phyloP scores from a whole-genome alignment of 2,797 vertebrate genomes.

The Danio jaintianensis region DNA sequence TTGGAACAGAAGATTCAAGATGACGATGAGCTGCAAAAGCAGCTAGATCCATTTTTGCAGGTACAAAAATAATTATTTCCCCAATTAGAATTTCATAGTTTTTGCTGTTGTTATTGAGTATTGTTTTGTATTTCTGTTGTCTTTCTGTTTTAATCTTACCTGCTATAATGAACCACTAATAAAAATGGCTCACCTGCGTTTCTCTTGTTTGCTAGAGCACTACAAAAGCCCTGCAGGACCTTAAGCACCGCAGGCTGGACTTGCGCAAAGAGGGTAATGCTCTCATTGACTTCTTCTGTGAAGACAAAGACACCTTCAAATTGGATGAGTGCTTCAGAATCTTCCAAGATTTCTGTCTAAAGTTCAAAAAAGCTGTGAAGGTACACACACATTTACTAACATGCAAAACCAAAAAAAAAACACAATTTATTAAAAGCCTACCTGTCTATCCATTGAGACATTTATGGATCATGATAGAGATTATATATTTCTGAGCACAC shows the following conservation, averaged over 20 bases:
- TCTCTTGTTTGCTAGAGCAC: slow-evolving; percentile 79
- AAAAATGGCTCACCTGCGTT: slow-evolving; percentile 6
- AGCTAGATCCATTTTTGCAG: slow-evolving; percentile 94
- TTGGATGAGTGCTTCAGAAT: slow-evolving; percentile 97
- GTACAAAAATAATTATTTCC: slow-evolving; percentile 67
- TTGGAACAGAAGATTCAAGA: slow-evolving; percentile 88
- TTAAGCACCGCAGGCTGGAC: slow-evolving; percentile 85
- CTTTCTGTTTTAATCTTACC: neutral
- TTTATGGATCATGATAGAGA: neutral
- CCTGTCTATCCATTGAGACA: neutral
- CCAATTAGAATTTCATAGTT: neutral
- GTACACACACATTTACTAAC: slow-evolving; percentile 68
- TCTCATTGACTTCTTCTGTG: slow-evolving; percentile 98
- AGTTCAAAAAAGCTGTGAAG: slow-evolving; percentile 96
- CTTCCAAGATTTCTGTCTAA: slow-evolving; percentile 95
- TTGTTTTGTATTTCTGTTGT: neutral
- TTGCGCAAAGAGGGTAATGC: slow-evolving; percentile 87
- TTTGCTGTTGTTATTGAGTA: neutral
- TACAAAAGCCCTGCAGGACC: slow-evolving; percentile 83
- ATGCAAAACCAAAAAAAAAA: neutral
- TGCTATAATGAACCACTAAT: neutral
- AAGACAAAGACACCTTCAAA: slow-evolving; percentile 97
- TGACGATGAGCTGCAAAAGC: slow-evolving; percentile 85
- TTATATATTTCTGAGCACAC: neutral
- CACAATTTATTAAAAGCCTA: neutral